Base-by-base conservation (phyloP, 2,113 vertebrate genomes). In the Cichladusa arquata region DNA sequence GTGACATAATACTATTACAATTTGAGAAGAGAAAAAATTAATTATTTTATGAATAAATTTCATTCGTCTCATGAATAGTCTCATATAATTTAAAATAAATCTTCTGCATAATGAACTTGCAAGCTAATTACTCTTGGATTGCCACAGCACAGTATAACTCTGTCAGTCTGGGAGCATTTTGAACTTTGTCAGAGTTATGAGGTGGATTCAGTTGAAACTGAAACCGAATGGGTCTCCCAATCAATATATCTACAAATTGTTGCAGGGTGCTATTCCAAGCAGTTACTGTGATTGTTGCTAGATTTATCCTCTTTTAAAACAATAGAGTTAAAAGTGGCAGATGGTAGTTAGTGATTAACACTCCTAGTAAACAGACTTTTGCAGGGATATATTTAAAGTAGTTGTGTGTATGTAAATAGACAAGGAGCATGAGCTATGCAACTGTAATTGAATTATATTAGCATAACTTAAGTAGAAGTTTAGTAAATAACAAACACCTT, bases 391-490 rank as follows among this genome's bases (percentile, higher is more conserved):
- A 81, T 94, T 91, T 94, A 80, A 95, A 95, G 84, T 73, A 47
- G 66, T 66, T 93, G 54, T 65, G n/a, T 93, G 58, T 66, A 50
- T 92, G 86, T 92, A 93, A 95, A 94, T 95, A 95, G 88, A 93
- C 50, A 62, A 45, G 81, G 57, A 93, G 61, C 57, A 34, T 93
- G 88, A 92, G 74, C 77, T 88, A 9, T 91, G 76, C 92, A 87
- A 87, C 92, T 87, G 7, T 87, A 92, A 93, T 95, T 96, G 82
- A 89, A 89, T 93, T 96, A 66, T 44, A 95, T 97, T 95, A 93
- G 69, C 92, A 92, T 96, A 94, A 95, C 60, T 96, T 57, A 88
- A 94, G 83, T 28, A 86, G 40, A 81, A 88, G 58, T 92, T 94
- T 61, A 84, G 86, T 93, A 91, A 97, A 96, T 82, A 89, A 56